These are phyloP conservation scores for Pterostichus niger DNA, from an alignment of 2,888 invertebrate species.

Conservation along the genomic window DNA sequence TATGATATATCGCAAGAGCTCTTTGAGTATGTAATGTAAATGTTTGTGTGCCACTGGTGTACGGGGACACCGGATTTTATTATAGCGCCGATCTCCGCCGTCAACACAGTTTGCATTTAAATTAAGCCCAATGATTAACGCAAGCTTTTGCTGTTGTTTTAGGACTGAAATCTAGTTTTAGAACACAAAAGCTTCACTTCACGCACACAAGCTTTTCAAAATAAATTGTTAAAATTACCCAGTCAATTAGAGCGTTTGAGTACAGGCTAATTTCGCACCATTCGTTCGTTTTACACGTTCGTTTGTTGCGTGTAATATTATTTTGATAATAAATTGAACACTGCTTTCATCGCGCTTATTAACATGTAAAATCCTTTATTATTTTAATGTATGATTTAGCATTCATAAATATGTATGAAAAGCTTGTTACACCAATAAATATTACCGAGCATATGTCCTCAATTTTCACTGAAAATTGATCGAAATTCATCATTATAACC, in stretches of 20 bases:
- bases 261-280: conserved; percentile 8
- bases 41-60: too few relatives aligned
- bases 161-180: conserved; percentile 65
- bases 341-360: neutral
- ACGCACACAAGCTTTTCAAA: conserved; percentile 57
- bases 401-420: conserved; percentile 23
- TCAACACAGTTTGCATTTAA: conserved; percentile 66
- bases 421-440: conserved; percentile 7
- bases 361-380: conserved; percentile 32
- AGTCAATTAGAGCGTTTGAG: conserved; percentile 63
- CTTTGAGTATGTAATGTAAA: neutral
- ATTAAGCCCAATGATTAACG: conserved; percentile 64
- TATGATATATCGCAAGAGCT: too few relatives aligned
- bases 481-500: too few relatives aligned
- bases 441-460: neutral
- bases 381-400: conserved; percentile 25
- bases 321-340: conserved; percentile 26
- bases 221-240: conserved; percentile 66
- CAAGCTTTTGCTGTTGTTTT: conserved; percentile 65
- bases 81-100: conserved; percentile 34
- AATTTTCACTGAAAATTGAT: too few relatives aligned
- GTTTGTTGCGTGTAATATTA: conserved; percentile 23
- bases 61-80: neutral
- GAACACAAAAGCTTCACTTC: conserved; percentile 59
- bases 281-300: neutral